Percentiles rank a stretch among this genome's conserved stretches.
phyloP scores from a whole-genome alignment of 2,888 invertebrate species.

The Harpalus rufipes region DNA sequence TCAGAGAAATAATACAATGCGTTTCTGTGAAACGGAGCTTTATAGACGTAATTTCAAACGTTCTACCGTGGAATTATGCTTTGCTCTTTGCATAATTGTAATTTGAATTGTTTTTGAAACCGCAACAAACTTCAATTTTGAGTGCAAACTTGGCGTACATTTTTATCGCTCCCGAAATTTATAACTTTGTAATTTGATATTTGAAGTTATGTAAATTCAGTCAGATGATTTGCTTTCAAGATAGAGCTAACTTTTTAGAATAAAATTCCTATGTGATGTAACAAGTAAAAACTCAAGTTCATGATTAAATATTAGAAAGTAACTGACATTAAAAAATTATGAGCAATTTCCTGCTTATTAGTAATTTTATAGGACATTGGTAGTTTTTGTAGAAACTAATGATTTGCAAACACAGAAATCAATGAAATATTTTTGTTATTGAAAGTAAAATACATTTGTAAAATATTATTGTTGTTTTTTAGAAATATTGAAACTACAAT shows the following conservation, averaged over 20 bases:
- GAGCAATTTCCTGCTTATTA: too few species aligned
- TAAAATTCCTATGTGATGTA: background rate
- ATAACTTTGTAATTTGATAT: conserved; percentile 4
- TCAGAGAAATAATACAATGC: background rate
- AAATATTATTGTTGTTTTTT: too few species aligned
- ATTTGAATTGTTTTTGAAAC: conserved; percentile 20
- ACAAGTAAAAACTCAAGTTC: too few species aligned
- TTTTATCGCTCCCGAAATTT: conserved; percentile 2
- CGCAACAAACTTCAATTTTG: conserved; percentile 3
- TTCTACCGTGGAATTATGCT: background rate
- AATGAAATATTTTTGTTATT: too few species aligned
- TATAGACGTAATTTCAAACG: background rate
- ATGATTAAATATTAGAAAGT: too few species aligned
- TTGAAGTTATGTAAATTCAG: background rate
- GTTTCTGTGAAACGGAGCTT: background rate
- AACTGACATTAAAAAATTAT: too few species aligned
- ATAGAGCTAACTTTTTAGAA: background rate
- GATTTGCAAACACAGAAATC: too few species aligned
- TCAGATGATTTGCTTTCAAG: background rate
- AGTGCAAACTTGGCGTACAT: background rate
- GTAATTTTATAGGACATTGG: too few species aligned
- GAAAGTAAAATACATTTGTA: too few species aligned
- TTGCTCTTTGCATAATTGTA: background rate
- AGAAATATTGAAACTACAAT: too few species aligned
- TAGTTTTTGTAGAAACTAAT: too few species aligned